phyloP scores from a whole-genome alignment of 2,797 vertebrate genomes.

The Chrysocyon brachyurus region DNA sequence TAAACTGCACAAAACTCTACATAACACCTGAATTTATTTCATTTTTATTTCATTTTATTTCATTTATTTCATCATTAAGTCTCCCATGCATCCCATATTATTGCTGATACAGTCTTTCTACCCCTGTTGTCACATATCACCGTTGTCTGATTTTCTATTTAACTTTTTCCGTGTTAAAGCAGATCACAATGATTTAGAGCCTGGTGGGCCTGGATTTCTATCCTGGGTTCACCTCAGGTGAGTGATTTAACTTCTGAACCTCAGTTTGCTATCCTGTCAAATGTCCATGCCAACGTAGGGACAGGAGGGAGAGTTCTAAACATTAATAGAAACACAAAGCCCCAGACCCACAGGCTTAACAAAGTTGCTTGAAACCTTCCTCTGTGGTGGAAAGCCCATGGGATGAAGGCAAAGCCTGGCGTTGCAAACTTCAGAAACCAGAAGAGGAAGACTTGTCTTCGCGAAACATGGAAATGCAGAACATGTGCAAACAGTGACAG shows the following conservation, averaged over 20 bases:
- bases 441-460: neutral
- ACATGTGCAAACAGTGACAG: neutral
- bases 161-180: neutral
- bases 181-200: neutral
- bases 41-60: neutral
- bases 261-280: neutral
- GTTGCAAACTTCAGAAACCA: neutral
- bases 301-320: neutral
- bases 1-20: neutral
- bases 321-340: neutral
- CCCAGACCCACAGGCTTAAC: neutral
- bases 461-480: neutral
- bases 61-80: neutral
- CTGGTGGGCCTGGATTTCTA: neutral
- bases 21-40: neutral
- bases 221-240: neutral
- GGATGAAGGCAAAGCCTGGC: neutral
- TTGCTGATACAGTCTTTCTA: neutral
- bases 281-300: neutral
- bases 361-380: neutral
- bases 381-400: neutral
- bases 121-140: neutral
- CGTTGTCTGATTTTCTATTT: neutral
- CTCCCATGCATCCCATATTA: neutral
- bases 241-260: neutral